Evolutionary conservation across 2,797 vertebrate species (phyloP).

Genomic region (Siniperca undulata): DNA sequence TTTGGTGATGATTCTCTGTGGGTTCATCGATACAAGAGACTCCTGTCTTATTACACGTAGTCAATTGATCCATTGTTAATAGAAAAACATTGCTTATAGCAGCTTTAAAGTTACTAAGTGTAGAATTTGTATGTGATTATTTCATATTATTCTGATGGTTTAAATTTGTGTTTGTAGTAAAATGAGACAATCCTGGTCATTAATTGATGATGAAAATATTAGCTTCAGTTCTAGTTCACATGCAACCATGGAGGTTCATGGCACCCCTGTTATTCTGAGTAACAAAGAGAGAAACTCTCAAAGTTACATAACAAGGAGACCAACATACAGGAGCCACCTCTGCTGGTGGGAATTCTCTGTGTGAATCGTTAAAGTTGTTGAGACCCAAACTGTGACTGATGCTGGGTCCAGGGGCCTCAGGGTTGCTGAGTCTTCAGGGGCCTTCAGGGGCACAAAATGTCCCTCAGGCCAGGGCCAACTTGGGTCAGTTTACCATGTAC

Average conservation of each 20-base stretch:
- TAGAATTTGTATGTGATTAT: neutral
- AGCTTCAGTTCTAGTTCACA: neutral
- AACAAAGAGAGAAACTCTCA: neutral
- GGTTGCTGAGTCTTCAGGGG: slow-evolving; percentile 13
- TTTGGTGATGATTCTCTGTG: neutral
- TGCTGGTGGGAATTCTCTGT: slow-evolving; percentile 43
- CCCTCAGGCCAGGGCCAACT: slow-evolving; percentile 41
- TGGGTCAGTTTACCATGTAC: slow-evolving; percentile 59
- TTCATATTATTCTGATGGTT: neutral
- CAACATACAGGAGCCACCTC: slow-evolving; percentile 19
- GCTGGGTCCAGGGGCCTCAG: slow-evolving; percentile 6
- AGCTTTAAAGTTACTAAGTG: neutral
- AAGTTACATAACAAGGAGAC: slow-evolving; percentile 33
- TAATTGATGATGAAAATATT: neutral
- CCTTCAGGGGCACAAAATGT: slow-evolving; percentile 46
- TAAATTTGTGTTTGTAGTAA: neutral
- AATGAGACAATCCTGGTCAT: neutral
- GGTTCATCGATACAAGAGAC: neutral
- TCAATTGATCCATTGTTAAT: neutral
- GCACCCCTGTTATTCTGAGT: slow-evolving; percentile 21
- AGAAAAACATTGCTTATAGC: neutral
- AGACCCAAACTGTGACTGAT: slow-evolving; percentile 31
- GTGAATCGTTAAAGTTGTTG: slow-evolving; percentile 27
- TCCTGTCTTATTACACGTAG: neutral
- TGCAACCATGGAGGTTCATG: neutral